Evolutionary conservation across 2,888 invertebrate species (phyloP).

Genomic region (Pristionchus entomophagus): DNA sequence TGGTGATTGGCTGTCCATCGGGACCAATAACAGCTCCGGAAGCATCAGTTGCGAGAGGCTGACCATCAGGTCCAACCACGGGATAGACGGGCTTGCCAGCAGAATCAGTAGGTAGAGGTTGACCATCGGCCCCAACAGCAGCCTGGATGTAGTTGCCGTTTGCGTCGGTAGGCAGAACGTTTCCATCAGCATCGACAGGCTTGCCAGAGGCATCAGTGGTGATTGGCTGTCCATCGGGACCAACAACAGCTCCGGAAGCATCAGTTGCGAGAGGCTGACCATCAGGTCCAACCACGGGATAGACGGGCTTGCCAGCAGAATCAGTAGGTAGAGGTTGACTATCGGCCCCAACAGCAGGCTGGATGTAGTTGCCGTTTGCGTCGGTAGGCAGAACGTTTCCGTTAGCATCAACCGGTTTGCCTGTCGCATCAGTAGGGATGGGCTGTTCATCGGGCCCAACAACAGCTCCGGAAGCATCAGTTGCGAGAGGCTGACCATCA

Average conservation of each 20-base stretch:
- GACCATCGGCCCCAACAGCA: slow-evolving; percentile 52
- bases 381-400: slow-evolving; percentile 61
- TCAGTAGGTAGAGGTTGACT: slow-evolving; percentile 54
- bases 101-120: slow-evolving; percentile 52
- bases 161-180: slow-evolving; percentile 56
- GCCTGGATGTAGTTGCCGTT: slow-evolving; percentile 59
- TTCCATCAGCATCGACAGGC: slow-evolving; percentile 54
- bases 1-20: slow-evolving; percentile 59
- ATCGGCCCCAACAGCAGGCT: slow-evolving; percentile 54
- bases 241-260: slow-evolving; percentile 51
- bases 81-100: slow-evolving; percentile 50
- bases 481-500: slow-evolving; percentile 54
- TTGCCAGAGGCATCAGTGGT: slow-evolving; percentile 52
- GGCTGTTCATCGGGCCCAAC: slow-evolving; percentile 54
- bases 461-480: slow-evolving; percentile 45
- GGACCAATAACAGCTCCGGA: slow-evolving; percentile 54
- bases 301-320: not conserved
- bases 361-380: slow-evolving; percentile 51
- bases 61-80: slow-evolving; percentile 48
- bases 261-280: slow-evolving; percentile 59
- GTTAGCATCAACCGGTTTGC: slow-evolving; percentile 53
- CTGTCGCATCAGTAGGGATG: slow-evolving; percentile 52
- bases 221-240: slow-evolving; percentile 33
- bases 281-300: slow-evolving; percentile 59
- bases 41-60: slow-evolving; percentile 56